Percentiles rank a stretch among this genome's conserved stretches.
These are phyloP conservation scores for Habropoda laboriosa DNA, from an alignment of 1,140 invertebrate species.

Conservation along the genomic window DNA sequence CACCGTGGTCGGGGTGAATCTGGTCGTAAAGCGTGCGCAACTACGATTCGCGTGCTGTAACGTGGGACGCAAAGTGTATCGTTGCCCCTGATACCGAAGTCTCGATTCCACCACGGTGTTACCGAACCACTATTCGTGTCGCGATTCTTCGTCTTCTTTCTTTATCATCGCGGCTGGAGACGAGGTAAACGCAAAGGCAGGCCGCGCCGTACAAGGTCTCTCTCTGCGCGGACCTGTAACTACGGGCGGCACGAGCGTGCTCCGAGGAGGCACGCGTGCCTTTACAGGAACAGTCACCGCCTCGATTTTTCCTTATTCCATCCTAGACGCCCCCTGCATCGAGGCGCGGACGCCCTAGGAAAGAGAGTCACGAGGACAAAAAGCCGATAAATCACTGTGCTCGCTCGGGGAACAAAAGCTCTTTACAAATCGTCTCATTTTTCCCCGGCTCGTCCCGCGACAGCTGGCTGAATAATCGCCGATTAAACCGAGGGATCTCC, in stretches of 20 bases:
- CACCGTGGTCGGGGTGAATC: constrained; percentile 28
- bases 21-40: constrained; percentile 39
- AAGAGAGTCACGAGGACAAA: background rate
- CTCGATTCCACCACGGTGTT: background rate
- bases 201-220: constrained; percentile 26
- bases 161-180: constrained; percentile 9
- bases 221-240: constrained; percentile 13
- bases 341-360: too few relatives aligned
- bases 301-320: constrained; percentile 20
- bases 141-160: background rate
- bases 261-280: background rate
- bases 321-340: background rate
- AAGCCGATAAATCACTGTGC: constrained; percentile 24
- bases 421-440: constrained; percentile 27
- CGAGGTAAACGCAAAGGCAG: constrained; percentile 20
- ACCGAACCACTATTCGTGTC: constrained; percentile 25
- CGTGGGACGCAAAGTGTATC: background rate
- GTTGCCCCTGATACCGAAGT: background rate
- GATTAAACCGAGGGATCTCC: background rate
- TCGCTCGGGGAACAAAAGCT: constrained; percentile 7
- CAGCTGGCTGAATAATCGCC: constrained; percentile 17
- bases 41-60: background rate
- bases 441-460: background rate
- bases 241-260: background rate
- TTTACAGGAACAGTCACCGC: background rate